Base-by-base conservation (phyloP, 2,797 vertebrate genomes). In the Monodelphis domestica region DNA sequence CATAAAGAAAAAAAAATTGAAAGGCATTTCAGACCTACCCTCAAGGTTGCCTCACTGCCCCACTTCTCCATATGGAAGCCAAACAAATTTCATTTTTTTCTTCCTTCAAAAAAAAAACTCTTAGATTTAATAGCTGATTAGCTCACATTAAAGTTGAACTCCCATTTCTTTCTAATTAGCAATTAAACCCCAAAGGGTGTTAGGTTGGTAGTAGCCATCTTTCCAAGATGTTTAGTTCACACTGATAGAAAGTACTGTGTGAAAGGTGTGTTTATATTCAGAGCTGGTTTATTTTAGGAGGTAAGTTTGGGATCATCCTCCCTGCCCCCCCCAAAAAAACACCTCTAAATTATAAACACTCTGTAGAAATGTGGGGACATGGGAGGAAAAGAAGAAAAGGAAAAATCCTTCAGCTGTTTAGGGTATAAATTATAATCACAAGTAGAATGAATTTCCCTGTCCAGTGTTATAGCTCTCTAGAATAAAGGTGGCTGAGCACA, bases 151-250 rank as follows among this genome's bases (percentile, higher is more conserved):
- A 96, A 96, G 96, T 96, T 38, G 24, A 96, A 95, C 93, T 96
- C 93, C 93, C 96, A 92, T 92, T 97, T 94, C 55, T 95, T 97
- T 97, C 94, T 96, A 96, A 96, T 97, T 97, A 97, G 95, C 96
- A 94, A 95, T 97, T 95, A 97, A 96, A 97, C 89, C 96, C 94
- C 96, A 96, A n/a, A 96, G 97, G 90, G 90, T 95, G 78, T 95
- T 97, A 87, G 0, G 29, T 94, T 91, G 92, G 91, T 53, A 53
- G 70, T 91, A 56, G 78, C 51, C 54, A 95, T 95, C 96, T 97
- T 94, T 93, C 91, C 88, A 90, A 93, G 96, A 90, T 96, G 55
- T 95, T 96, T 91, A 70, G 9, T 91, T 96, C 95, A 95, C 1
- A 12, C 94, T 96, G 90, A 89, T 96, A 0, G 0, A 63, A 95